phyloP scores from a whole-genome alignment of 2,113 vertebrate genomes.

The Platanista minor region DNA sequence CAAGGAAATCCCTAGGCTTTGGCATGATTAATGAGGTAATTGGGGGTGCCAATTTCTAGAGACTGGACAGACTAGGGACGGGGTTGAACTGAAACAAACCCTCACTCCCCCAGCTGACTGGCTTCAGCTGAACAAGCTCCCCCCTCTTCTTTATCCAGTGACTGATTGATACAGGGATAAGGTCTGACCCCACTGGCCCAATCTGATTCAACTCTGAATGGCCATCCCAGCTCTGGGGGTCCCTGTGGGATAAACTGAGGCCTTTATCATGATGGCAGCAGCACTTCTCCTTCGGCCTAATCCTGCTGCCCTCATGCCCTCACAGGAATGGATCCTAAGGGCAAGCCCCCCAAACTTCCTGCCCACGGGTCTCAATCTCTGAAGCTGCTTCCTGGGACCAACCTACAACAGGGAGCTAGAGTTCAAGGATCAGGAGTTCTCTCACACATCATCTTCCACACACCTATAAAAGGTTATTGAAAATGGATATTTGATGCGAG shows the following conservation, averaged over 20 bases:
- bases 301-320: neutral
- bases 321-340: neutral
- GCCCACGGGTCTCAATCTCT: neutral
- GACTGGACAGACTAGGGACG: neutral
- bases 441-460: neutral
- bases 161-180: neutral
- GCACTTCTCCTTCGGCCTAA: neutral
- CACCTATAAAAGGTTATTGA: neutral
- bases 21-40: neutral
- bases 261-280: neutral
- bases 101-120: neutral
- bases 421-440: neutral
- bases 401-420: neutral
- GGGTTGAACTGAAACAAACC: neutral
- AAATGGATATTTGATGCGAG: neutral
- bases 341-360: neutral
- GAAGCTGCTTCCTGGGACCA: neutral
- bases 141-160: neutral
- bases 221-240: neutral
- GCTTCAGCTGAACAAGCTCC: neutral
- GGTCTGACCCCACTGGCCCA: neutral
- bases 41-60: neutral
- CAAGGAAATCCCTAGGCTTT: neutral
- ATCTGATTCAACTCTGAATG: neutral
- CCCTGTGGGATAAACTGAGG: neutral